phyloP scores from a whole-genome alignment of 1,140 invertebrate species.

The Eueides isabella region DNA sequence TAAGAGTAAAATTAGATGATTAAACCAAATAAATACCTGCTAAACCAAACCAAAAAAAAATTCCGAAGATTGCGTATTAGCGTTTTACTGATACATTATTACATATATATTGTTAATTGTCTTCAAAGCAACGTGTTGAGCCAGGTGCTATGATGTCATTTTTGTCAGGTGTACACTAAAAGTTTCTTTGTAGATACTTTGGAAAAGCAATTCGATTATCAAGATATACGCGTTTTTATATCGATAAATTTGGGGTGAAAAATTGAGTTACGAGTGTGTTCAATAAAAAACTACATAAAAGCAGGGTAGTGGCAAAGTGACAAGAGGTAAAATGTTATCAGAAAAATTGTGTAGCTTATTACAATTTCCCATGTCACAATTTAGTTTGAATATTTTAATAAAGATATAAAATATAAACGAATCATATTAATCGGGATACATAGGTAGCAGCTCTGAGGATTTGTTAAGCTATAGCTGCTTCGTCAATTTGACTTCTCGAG shows the following conservation, averaged over 20 bases:
- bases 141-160: neutral
- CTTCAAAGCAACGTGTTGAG: neutral
- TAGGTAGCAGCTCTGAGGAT: conserved; percentile 39
- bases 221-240: conserved; percentile 40
- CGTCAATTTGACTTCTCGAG: conserved; percentile 71
- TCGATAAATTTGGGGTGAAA: conserved; percentile 52
- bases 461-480: conserved; percentile 64
- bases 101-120: neutral
- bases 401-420: conserved; percentile 37
- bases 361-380: conserved; percentile 5
- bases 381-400: neutral
- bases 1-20: neutral
- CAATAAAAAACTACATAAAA: conserved; percentile 23
- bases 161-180: neutral
- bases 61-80: no score
- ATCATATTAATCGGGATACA: conserved; percentile 44
- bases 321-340: conserved; percentile 5
- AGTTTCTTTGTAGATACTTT: neutral
- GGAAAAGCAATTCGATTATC: conserved; percentile 43
- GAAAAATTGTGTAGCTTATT: conserved; percentile 5
- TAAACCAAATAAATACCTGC: neutral
- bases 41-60: no score
- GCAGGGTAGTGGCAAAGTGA: conserved; percentile 6
- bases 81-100: no score
- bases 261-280: conserved; percentile 56